Percentiles rank a stretch among this genome's conserved stretches.
These are phyloP conservation scores for Strigops habroptila DNA, from an alignment of 2,113 vertebrate species.

Conservation along the genomic window DNA sequence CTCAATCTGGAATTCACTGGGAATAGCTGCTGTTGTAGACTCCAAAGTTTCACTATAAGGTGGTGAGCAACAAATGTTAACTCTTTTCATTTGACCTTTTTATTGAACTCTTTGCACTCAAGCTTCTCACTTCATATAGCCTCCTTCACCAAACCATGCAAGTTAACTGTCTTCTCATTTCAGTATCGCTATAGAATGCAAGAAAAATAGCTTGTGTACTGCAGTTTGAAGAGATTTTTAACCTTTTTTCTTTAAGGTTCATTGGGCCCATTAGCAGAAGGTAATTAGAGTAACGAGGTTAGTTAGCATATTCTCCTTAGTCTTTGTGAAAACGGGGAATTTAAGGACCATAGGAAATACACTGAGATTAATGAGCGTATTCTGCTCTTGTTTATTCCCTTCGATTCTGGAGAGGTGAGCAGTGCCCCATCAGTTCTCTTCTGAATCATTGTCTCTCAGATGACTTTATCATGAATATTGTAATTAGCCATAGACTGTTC, in stretches of 20 bases:
- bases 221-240: not conserved
- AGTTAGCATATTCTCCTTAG: not conserved
- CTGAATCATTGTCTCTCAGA: not conserved
- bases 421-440: not conserved
- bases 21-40: not conserved
- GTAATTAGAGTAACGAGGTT: constrained; percentile 47
- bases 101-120: fast-evolving
- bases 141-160: not conserved
- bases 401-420: not conserved
- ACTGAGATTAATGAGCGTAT: not conserved
- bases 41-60: not conserved
- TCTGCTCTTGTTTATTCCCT: not conserved
- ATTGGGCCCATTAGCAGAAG: constrained; percentile 29
- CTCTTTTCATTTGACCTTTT: not conserved
- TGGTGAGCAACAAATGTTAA: not conserved
- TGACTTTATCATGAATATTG: constrained; percentile 34
- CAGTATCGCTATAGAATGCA: not conserved
- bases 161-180: not conserved
- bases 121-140: fast-evolving
- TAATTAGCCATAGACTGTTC: not conserved
- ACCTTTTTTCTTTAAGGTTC: constrained; percentile 47
- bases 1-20: not conserved
- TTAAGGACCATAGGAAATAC: not conserved
- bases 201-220: not conserved
- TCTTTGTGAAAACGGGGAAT: not conserved